Conservation (phyloP, 2,888 invertebrate species). For the Erannis defoliaria region DNA sequence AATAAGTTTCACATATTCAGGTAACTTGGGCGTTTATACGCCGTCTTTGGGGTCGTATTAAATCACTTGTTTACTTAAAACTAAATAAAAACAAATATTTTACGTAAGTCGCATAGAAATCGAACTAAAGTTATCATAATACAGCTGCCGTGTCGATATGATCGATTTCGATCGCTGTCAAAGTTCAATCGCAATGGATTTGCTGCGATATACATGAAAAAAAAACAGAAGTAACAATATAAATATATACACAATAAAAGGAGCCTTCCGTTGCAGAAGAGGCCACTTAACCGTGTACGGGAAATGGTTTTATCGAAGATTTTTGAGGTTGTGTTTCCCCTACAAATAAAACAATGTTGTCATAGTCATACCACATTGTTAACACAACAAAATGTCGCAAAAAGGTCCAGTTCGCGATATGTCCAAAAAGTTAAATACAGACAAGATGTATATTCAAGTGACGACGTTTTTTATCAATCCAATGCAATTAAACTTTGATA, state of each 20-base stretch:
- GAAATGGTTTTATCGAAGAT: too few relatives aligned
- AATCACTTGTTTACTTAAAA: slow-evolving; percentile 33
- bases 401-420: too few relatives aligned
- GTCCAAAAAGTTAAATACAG: too few relatives aligned
- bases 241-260: too few relatives aligned
- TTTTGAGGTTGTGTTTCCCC: too few relatives aligned
- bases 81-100: slow-evolving; percentile 16
- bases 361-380: too few relatives aligned
- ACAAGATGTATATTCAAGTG: too few relatives aligned
- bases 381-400: too few relatives aligned
- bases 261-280: too few relatives aligned
- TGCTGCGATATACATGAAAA: neutral
- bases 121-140: neutral
- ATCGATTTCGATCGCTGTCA: neutral
- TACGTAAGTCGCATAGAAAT: neutral
- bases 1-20: neutral
- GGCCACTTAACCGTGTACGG: too few relatives aligned
- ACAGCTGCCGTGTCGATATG: neutral
- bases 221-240: too few relatives aligned
- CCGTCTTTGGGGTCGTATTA: slow-evolving; percentile 26
- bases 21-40: neutral
- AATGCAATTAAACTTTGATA: neutral
- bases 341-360: too few relatives aligned
- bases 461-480: neutral
- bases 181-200: neutral